These are phyloP conservation scores for Paelopatides confundens DNA, from an alignment of 53 echinoderm and acorn worm genomes.

Conservation along the genomic window DNA sequence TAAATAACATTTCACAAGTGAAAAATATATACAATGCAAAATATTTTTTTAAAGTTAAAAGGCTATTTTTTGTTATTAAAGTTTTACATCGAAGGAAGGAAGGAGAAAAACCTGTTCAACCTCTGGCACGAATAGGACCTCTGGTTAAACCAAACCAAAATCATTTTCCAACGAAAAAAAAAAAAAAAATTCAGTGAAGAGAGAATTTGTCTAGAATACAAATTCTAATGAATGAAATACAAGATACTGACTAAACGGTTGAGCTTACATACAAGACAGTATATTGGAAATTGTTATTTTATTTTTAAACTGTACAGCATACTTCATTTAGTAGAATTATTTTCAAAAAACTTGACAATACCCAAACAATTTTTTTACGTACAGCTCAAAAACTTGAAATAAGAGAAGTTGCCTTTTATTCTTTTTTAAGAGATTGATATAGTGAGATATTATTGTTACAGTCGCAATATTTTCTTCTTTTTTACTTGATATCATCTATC, in stretches of 20 bases:
- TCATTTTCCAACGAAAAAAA: not conserved
- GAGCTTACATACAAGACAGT: too few relatives aligned
- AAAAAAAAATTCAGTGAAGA: not conserved
- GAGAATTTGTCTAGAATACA: not conserved
- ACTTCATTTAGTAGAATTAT: not conserved
- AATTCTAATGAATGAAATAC: not conserved
- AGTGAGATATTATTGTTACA: too few relatives aligned
- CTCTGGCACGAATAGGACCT: conserved; percentile 7
- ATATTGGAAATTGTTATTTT: too few relatives aligned
- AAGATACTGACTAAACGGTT: too few relatives aligned
- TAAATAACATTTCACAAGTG: not conserved
- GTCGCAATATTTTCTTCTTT: too few relatives aligned
- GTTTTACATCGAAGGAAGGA: not conserved
- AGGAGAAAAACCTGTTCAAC: not conserved
- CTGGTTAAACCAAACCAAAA: not conserved
- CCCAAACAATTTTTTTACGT: too few relatives aligned
- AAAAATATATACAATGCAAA: not conserved
- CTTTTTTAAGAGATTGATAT: too few relatives aligned
- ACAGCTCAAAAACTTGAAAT: too few relatives aligned
- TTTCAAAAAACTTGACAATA: not conserved
- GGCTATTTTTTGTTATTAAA: not conserved
- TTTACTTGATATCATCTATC: too few relatives aligned
- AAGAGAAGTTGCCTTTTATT: too few relatives aligned
- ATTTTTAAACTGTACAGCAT: not conserved
- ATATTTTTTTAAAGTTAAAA: not conserved